phyloP scores from a whole-genome alignment of 2,888 invertebrate genomes.

The Drosophila incognita region DNA sequence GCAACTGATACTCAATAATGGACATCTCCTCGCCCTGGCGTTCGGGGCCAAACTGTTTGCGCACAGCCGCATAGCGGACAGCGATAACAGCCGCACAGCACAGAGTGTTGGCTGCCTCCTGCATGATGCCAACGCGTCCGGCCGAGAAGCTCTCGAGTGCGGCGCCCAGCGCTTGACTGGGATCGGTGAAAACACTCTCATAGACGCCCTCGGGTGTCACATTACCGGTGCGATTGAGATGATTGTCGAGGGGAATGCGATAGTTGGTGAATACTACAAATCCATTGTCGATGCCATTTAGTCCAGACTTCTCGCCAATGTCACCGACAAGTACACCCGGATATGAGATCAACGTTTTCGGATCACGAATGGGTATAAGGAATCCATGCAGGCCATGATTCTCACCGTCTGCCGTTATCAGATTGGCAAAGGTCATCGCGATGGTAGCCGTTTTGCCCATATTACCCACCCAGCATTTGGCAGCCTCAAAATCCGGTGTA shows the following conservation, averaged over 20 bases:
- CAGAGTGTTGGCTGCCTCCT: constrained; percentile 86
- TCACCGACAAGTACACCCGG: constrained; percentile 95
- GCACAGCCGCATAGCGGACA: constrained; percentile 91
- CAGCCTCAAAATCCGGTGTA: constrained; percentile 97
- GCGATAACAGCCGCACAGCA: constrained; percentile 90
- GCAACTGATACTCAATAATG: constrained; percentile 92
- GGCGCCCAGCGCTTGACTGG: constrained; percentile 93
- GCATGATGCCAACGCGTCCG: constrained; percentile 91
- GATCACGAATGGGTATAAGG: constrained; percentile 93
- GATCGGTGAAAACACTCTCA: constrained; percentile 95
- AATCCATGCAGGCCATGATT: constrained; percentile 96
- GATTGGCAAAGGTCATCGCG: constrained; percentile 94
- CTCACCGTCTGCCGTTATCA: constrained; percentile 91
- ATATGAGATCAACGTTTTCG: constrained; percentile 90
- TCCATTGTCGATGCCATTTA: constrained; percentile 97
- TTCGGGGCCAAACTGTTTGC: constrained; percentile 91
- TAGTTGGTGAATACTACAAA: constrained; percentile 95
- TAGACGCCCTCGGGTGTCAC: constrained; percentile 95
- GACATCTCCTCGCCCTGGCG: constrained; percentile 88
- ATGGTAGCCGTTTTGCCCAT: constrained; percentile 95
- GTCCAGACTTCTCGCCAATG: constrained; percentile 96
- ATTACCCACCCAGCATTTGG: constrained; percentile 98
- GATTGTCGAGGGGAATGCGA: constrained; percentile 92
- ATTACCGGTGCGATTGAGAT: constrained; percentile 95
- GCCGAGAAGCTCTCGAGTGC: constrained; percentile 94